A percentile compares a stretch with the other conserved stretches of the same genome.
Evolutionary conservation across 2,888 invertebrate genomes (phyloP).

Genomic region (Odontothrips loti): DNA sequence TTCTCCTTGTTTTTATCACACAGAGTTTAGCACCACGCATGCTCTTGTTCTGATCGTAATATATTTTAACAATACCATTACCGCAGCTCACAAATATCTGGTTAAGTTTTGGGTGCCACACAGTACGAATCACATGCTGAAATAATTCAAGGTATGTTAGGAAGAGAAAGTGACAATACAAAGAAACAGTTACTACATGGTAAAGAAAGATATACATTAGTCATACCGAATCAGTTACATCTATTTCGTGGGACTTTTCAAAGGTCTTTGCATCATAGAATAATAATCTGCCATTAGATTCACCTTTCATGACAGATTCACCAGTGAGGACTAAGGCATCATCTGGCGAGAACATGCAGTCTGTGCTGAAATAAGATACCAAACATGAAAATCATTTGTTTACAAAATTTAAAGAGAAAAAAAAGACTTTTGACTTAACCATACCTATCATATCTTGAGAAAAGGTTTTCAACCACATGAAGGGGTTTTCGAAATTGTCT

Average conservation of each 20-base stretch:
- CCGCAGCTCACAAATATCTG: conserved; percentile 92
- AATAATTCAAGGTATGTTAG: background rate
- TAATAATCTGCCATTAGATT: conserved; percentile 61
- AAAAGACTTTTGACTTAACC: background rate
- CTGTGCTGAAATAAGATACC: conserved; percentile 48
- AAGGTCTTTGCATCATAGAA: conserved; percentile 79
- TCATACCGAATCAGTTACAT: conserved; percentile 61
- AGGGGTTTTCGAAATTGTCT: conserved; percentile 75
- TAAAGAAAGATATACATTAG: background rate
- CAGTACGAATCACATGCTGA: conserved; percentile 72
- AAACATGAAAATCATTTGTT: background rate
- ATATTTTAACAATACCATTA: conserved; percentile 83
- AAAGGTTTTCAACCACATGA: conserved; percentile 63
- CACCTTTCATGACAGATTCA: conserved; percentile 67
- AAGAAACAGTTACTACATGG: too few relatives aligned
- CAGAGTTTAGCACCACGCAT: conserved; percentile 87
- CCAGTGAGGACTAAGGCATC: conserved; percentile 86
- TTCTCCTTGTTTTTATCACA: conserved; percentile 73
- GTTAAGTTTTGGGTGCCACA: conserved; percentile 98
- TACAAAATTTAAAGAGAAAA: background rate
- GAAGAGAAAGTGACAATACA: too few relatives aligned
- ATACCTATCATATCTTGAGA: conserved; percentile 67
- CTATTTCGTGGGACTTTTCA: conserved; percentile 66
- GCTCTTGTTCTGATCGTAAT: conserved; percentile 83
- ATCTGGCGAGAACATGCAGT: conserved; percentile 81